Percentiles rank a stretch among this genome's conserved stretches.
These are phyloP conservation scores for Blastobasis adustella DNA, from an alignment of 2,888 invertebrate species.

Conservation along the genomic window DNA sequence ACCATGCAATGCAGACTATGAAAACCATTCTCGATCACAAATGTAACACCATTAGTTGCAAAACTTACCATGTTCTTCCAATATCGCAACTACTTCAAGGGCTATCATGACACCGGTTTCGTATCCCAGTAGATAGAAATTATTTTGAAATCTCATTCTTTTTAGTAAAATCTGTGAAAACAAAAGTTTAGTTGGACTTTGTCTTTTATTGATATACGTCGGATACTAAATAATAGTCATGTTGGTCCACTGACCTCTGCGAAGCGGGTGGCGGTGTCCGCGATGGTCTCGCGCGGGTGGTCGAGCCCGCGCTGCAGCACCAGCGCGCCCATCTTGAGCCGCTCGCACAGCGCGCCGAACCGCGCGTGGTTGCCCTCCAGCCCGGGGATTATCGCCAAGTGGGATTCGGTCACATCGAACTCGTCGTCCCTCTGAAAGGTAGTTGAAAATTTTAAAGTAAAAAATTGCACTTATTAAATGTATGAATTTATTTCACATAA, in stretches of 20 bases:
- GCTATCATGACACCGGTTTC: conserved; percentile 38
- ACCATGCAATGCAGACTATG: not conserved
- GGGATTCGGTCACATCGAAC: conserved; percentile 15
- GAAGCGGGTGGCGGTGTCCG: conserved; percentile 30
- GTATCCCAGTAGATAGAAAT: conserved; percentile 42
- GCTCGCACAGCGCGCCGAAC: conserved; percentile 29
- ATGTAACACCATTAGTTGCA: not conserved
- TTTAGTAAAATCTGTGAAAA: conserved; percentile 20
- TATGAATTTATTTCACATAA: no score
- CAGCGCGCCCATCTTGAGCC: conserved; percentile 33
- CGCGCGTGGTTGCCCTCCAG: conserved; percentile 34
- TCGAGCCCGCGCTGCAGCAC: conserved; percentile 37
- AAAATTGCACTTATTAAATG: no score
- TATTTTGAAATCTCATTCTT: conserved; percentile 19
- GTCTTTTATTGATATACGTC: not conserved
- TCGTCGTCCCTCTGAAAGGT: conserved; percentile 20
- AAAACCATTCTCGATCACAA: not conserved
- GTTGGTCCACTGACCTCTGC: conserved; percentile 22
- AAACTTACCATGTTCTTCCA: conserved; percentile 37
- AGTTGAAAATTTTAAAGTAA: not conserved
- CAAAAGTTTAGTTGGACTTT: not conserved
- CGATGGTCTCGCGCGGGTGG: conserved; percentile 24
- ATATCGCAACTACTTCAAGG: conserved; percentile 39
- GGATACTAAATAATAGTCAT: not conserved
- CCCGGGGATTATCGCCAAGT: conserved; percentile 36